Base-by-base conservation (phyloP, 2,888 invertebrate genomes). In the Lochmaea crataegi region DNA sequence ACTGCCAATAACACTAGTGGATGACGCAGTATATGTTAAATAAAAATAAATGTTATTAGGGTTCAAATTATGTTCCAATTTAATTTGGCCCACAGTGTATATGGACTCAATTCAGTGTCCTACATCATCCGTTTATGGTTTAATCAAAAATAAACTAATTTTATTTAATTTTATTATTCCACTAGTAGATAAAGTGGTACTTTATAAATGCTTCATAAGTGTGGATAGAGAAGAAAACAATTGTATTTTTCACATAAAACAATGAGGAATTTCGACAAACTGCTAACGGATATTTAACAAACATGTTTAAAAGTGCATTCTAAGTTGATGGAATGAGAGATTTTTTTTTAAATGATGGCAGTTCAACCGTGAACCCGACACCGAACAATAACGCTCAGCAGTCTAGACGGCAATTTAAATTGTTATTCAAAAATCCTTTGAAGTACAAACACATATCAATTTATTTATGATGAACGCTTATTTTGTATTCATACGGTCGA, bases 371-470 rank as follows among this genome's bases (percentile, higher is more conserved):
- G 68, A 73, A 73, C 61, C 57, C 51, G 45, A 57, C 51, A 61
- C 18, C 65, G 51, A 32, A 64, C 56, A 71, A 68, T 66, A 65
- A 60, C 57, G 68, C 41, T 57, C 60, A 41, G 53, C 65, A 65
- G 68, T 73, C 73, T 73, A 73, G 73, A 73, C 73, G 48, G 58
- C 48, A 73, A 73, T 73, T 73, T 73, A 68, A 73, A 73, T 68
- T 68, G 65, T 72, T 72, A 68, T 73, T 68, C 68, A 65, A 65
- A 68, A 67, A 73, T 71, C 68, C 68, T 74, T 71, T 65, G 68
- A 74, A 61, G 65, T 71, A 71, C 68, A 65, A 60, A 74, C 74
- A 71, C 71, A 67, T 45, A 65, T 65, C 68, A 71, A 65, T 74
- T 74, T 71, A 71, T 71, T 74, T 74, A 71, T 65, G 61, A 66